Base-by-base conservation (phyloP, 2,113 vertebrate species). In the Myotis yumanensis region DNA sequence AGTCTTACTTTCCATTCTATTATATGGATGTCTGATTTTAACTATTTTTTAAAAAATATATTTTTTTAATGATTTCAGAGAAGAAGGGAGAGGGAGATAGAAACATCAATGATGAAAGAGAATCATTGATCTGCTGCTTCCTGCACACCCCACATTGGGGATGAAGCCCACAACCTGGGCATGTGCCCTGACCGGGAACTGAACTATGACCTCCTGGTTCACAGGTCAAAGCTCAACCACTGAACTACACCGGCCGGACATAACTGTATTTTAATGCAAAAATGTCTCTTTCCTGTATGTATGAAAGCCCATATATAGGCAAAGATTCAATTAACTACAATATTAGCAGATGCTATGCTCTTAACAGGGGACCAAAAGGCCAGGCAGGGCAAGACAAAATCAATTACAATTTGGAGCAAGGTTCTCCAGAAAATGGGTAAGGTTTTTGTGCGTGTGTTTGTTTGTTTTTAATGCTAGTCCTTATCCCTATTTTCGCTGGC, bases 211-310 rank as follows among this genome's bases (percentile, higher is more conserved):
- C 57, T 25, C 57, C 59, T 62, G 59, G 11, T 62, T 62, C 59
- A 28, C 23, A 62, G 59, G 59, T 62, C 59, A 62, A 62, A 2
- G 1, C 25, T 62, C 57, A 62, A 62, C 23, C 22, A 59, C 22
- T 59, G 57, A 25, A 59, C 57, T 25, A 62, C 59, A 62, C 59
- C 0, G 59, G 23, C 59, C 11, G 25, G 59, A 28, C 57, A 25
- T 81, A 86, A 83, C 68, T 71, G 93, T 57, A 62, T 89, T 84
- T 86, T 91, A 57, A 89, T 51, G 40, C 35, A 88, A 81, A 82
- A 91, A 46, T 23, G 22, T 83, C 66, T 86, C 48, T 79, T 66
- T 86, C 18, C 43, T 83, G 20, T 54, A 15, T 3, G 11, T 15
- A 51, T 32, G 46, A 57, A 87, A 93, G 35, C 1, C 37, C 82